These are phyloP conservation scores for Stylophora pistillata DNA, from an alignment of 64 coral and sea anemone genomes.

Conservation along the genomic window DNA sequence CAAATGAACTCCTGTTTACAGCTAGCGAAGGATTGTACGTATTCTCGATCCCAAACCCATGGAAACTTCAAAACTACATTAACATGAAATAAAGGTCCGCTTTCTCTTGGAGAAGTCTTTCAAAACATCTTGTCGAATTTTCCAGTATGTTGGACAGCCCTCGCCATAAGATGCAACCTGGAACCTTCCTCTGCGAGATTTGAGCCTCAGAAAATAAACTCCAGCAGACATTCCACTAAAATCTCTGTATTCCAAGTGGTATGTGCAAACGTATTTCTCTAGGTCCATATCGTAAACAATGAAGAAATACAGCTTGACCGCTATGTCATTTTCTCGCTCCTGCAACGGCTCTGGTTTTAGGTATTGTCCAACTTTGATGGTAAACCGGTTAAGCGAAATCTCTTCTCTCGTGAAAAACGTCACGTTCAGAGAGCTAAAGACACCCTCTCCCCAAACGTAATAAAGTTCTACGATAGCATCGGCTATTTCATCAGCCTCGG, in stretches of 20 bases:
- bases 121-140: constrained; percentile 48
- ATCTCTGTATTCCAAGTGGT: constrained; percentile 58
- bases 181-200: neutral
- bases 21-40: no score
- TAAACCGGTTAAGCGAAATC: constrained; percentile 45
- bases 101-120: constrained; percentile 53
- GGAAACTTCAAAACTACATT: neutral
- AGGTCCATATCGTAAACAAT: constrained; percentile 29
- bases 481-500: constrained; percentile 49
- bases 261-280: constrained; percentile 37
- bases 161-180: constrained; percentile 31
- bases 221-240: constrained; percentile 20
- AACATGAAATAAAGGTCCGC: constrained; percentile 30
- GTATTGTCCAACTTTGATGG: constrained; percentile 42
- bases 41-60: neutral
- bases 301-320: constrained; percentile 50
- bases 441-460: constrained; percentile 21
- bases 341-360: constrained; percentile 53
- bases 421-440: constrained; percentile 38
- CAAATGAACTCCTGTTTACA: neutral
- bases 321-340: constrained; percentile 24
- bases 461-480: constrained; percentile 28
- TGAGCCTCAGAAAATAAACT: constrained; percentile 36
- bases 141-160: constrained; percentile 55
- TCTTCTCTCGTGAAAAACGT: constrained; percentile 50